Evolutionary conservation across 2,113 vertebrate genomes (phyloP), one percentile per base, ranked within the genome.

Genomic region (human (Homo sapiens)): DNA sequence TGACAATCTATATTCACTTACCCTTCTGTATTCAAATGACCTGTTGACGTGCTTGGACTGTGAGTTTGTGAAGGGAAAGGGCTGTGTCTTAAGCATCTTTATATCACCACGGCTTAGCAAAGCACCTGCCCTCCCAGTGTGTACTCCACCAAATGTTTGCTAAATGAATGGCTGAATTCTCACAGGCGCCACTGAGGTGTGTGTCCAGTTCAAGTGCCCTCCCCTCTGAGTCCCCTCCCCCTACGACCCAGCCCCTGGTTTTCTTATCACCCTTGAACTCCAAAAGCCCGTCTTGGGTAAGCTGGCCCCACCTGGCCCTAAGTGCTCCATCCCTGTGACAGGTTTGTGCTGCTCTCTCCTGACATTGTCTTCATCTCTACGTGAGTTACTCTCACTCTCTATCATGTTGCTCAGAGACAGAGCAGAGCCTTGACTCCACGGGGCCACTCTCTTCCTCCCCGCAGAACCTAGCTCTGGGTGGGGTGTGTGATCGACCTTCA

Each of bases 31-130:
- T 3, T 7, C 35, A 45, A 45, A 45, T 25, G 20, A 30, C 43
- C 78, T 59, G 61, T 17, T 59, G 27, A 66, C 3, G 3, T 61
- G 38, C 43, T 55, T 22, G 35, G 64, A 30, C 68, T 5, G 1
- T 3, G 5, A n/a, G 48, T 4, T 61, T 5, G 0, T 1, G 57
- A 40, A n/a, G 72, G 6, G 30, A 11, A 14, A n/a, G 35, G 43
- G 3, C 22, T 17, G 1, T 2, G 18, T 35, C 20, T 0, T 27
- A 10, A n/a, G 32, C n/a, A 5, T 35, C 32, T 64, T 14, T 52
- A 32, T 2, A 16, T 20, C 61, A 52, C 45, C 16, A n/a, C n/a
- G 18, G 27, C 40, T 35, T 10, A 59, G 76, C 70, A 75, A 10
- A n/a, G 13, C 0, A 16, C 78, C 55, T 35, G 13, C 27, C 72